Percentiles rank a stretch among this genome's conserved stretches.
phyloP scores from a whole-genome alignment of 2,888 invertebrate genomes.

The Laothoe populi region DNA sequence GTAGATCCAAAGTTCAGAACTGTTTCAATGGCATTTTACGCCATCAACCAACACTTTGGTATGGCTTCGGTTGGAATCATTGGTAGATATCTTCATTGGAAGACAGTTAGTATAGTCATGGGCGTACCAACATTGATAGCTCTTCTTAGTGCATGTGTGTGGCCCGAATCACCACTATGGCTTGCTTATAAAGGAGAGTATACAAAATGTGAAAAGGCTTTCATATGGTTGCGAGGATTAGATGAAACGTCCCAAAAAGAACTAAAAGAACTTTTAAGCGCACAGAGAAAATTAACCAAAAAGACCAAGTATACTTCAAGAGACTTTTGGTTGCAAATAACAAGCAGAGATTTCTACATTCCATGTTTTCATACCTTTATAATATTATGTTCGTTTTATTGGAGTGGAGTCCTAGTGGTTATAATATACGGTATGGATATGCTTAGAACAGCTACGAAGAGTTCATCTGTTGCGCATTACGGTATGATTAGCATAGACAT shows the following conservation, averaged over 20 bases:
- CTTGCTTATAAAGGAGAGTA: slow-evolving; percentile 37
- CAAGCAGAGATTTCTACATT: slow-evolving; percentile 32
- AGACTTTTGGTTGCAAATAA: slow-evolving; percentile 16
- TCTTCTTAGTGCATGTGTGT: slow-evolving; percentile 28
- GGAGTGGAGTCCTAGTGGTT: slow-evolving; percentile 35
- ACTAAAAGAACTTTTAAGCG: slow-evolving; percentile 23
- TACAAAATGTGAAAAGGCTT: slow-evolving; percentile 32
- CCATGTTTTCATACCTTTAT: slow-evolving; percentile 34
- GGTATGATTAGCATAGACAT: slow-evolving; percentile 32
- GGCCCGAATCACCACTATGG: slow-evolving; percentile 43
- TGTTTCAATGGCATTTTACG: slow-evolving; percentile 30
- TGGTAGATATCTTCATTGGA: slow-evolving; percentile 38
- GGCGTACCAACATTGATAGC: slow-evolving; percentile 31
- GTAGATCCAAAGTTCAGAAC: background rate
- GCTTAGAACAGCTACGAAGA: slow-evolving; percentile 30
- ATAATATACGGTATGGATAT: slow-evolving; percentile 35
- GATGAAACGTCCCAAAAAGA: slow-evolving; percentile 33
- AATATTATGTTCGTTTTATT: slow-evolving; percentile 31
- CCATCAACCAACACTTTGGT: slow-evolving; percentile 34
- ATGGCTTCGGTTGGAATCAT: slow-evolving; percentile 33
- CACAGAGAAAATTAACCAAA: background rate
- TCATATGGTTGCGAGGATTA: slow-evolving; percentile 33
- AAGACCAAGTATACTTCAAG: background rate
- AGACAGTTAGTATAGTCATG: slow-evolving; percentile 34
- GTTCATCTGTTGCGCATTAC: slow-evolving; percentile 28